phyloP scores from a whole-genome alignment of 1,140 invertebrate genomes.

The Leptopilina boulardi region DNA sequence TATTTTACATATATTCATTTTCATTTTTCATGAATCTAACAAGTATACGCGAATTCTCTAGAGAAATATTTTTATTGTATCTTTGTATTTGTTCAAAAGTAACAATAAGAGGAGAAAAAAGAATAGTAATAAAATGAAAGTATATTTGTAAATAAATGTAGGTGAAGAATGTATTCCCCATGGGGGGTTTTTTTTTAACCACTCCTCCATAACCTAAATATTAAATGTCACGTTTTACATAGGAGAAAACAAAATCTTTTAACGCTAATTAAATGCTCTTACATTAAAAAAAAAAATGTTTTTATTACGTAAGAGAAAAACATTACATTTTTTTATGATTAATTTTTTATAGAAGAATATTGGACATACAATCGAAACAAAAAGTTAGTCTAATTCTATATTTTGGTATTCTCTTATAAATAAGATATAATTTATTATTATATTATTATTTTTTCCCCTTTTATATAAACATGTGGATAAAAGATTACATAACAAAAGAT shows the following conservation, averaged over 20 bases:
- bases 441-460: not conserved
- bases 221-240: not conserved
- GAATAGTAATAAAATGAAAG: not conserved
- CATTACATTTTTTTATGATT: too few relatives aligned
- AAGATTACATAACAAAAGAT: not conserved
- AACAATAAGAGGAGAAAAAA: not conserved
- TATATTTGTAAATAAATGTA: slow-evolving; percentile 10
- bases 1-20: too few relatives aligned
- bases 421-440: too few relatives aligned
- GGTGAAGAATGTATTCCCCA: not conserved
- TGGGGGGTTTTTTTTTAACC: not conserved
- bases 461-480: not conserved
- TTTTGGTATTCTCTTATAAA: too few relatives aligned
- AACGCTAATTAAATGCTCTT: not conserved
- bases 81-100: not conserved
- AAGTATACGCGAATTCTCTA: not conserved
- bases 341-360: too few relatives aligned
- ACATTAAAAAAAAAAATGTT: too few relatives aligned
- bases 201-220: slow-evolving; percentile 9
- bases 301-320: too few relatives aligned
- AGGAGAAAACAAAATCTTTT: too few relatives aligned
- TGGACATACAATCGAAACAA: too few relatives aligned
- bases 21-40: not conserved
- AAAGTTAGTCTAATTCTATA: too few relatives aligned
- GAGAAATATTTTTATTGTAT: slow-evolving; percentile 5